These are phyloP conservation scores for Apostichopus leukothele DNA, from an alignment of 53 echinoderm and acorn worm genomes.

Conservation along the genomic window DNA sequence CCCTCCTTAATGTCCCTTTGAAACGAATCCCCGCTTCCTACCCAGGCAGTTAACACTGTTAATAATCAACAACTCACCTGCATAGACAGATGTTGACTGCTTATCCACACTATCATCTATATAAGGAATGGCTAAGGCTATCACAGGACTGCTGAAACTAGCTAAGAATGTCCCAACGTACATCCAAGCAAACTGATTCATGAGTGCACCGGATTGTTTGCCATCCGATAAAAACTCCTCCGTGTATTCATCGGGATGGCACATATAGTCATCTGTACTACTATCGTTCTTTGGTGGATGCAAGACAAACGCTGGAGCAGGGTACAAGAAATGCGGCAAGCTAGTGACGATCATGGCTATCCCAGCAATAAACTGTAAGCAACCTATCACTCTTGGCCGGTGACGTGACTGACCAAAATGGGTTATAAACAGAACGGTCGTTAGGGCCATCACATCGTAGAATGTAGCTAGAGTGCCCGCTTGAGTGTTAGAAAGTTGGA, in stretches of 20 bases:
- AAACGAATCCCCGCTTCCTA: too few species aligned
- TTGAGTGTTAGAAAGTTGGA: conserved; percentile 20
- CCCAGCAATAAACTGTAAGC: conserved; percentile 20
- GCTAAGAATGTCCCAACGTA: conserved; percentile 17
- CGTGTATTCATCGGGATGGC: neutral
- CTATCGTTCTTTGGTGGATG: conserved; percentile 13
- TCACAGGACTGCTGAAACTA: conserved; percentile 35
- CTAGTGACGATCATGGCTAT: neutral
- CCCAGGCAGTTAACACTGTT: too few species aligned
- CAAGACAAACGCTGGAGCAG: conserved; percentile 18
- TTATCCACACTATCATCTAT: conserved; percentile 37
- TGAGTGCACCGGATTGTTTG: neutral
- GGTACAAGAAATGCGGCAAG: conserved; percentile 35
- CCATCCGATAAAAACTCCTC: neutral
- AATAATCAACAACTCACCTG: conserved; percentile 1
- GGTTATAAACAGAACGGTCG: conserved; percentile 22
- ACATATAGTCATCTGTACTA: conserved; percentile 7
- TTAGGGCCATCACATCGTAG: conserved; percentile 31
- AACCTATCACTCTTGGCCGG: conserved; percentile 36
- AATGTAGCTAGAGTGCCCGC: conserved; percentile 9
- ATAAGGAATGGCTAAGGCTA: conserved; percentile 31
- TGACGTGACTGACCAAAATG: conserved; percentile 40
- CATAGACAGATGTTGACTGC: conserved; percentile 34
- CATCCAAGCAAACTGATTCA: conserved; percentile 28
- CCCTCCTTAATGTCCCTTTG: too few species aligned